A percentile compares a stretch with the other conserved stretches of the same genome.
These are phyloP conservation scores for Sceliomorpha sp. DNA, from an alignment of 2,888 invertebrate genomes.

Conservation along the genomic window DNA sequence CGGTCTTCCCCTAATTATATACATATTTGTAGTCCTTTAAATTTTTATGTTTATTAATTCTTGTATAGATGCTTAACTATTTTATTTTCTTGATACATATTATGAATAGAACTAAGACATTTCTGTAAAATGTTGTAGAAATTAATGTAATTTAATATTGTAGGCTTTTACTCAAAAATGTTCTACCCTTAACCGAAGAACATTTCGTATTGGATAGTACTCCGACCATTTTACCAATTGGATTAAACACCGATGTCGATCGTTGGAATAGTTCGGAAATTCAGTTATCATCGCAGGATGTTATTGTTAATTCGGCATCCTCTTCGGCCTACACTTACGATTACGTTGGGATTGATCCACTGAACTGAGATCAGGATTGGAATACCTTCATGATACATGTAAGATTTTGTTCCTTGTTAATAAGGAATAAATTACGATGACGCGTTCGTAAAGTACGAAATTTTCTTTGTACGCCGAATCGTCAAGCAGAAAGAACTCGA, in stretches of 20 bases:
- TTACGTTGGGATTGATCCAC: conserved; percentile 75
- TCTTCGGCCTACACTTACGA: conserved; percentile 75
- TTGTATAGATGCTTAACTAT: too few species aligned
- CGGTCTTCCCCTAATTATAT: too few species aligned
- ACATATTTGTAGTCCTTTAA: too few species aligned
- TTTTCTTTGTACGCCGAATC: conserved; percentile 42
- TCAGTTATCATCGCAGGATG: conserved; percentile 66
- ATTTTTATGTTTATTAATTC: too few species aligned
- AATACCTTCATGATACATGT: conserved; percentile 32
- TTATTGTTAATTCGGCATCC: conserved; percentile 66
- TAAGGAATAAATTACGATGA: conserved; percentile 37
- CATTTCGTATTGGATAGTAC: conserved; percentile 82
- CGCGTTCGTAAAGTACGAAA: conserved; percentile 35
- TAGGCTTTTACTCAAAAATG: conserved; percentile 83
- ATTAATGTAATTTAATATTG: too few species aligned
- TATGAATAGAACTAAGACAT: too few species aligned
- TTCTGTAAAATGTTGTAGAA: too few species aligned
- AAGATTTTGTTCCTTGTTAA: conserved; percentile 35
- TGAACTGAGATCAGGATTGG: conserved; percentile 70
- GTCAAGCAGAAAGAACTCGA: conserved; percentile 39
- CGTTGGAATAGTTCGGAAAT: conserved; percentile 71
- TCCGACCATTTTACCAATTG: conserved; percentile 78
- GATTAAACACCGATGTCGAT: conserved; percentile 76
- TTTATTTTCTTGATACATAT: too few species aligned
- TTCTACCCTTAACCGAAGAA: conserved; percentile 83